These are phyloP conservation scores for Campoletis raptor DNA, from an alignment of 2,888 invertebrate species.

Conservation along the genomic window DNA sequence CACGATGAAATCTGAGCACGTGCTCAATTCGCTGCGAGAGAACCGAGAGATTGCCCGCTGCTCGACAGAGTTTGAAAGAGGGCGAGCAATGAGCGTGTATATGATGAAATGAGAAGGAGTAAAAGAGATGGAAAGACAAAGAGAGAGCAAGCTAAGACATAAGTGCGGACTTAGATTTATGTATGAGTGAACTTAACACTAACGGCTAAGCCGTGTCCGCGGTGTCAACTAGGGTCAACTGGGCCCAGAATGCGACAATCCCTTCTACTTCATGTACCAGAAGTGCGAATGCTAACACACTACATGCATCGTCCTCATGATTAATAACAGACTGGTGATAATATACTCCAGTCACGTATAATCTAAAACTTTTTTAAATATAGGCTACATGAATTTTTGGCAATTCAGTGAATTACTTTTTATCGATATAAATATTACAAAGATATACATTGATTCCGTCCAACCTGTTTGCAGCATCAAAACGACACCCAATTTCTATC, in stretches of 20 bases:
- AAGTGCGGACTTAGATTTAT: constrained; percentile 84
- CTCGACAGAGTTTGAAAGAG: constrained; percentile 55
- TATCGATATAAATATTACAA: not conserved
- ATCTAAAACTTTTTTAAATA: constrained; percentile 6
- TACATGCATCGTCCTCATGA: constrained; percentile 74
- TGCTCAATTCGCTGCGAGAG: constrained; percentile 81
- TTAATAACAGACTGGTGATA: constrained; percentile 53
- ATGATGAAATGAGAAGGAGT: constrained; percentile 32
- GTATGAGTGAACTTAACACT: constrained; percentile 84
- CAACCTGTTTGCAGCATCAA: not conserved
- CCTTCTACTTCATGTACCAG: constrained; percentile 75
- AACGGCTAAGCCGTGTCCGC: constrained; percentile 84
- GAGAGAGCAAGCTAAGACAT: constrained; percentile 75
- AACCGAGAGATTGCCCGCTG: constrained; percentile 61
- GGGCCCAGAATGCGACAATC: constrained; percentile 85
- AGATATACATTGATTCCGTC: not conserved
- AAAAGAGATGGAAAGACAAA: constrained; percentile 34
- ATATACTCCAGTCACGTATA: constrained; percentile 25
- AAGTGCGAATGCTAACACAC: constrained; percentile 75
- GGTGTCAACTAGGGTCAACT: constrained; percentile 85
- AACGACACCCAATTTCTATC: not conserved
- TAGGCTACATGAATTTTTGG: constrained; percentile 17
- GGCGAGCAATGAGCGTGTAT: constrained; percentile 47
- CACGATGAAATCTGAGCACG: constrained; percentile 84
- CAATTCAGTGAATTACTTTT: not conserved